Base-by-base conservation (phyloP, 2,113 vertebrate genomes). In the Glaucomys volans region DNA sequence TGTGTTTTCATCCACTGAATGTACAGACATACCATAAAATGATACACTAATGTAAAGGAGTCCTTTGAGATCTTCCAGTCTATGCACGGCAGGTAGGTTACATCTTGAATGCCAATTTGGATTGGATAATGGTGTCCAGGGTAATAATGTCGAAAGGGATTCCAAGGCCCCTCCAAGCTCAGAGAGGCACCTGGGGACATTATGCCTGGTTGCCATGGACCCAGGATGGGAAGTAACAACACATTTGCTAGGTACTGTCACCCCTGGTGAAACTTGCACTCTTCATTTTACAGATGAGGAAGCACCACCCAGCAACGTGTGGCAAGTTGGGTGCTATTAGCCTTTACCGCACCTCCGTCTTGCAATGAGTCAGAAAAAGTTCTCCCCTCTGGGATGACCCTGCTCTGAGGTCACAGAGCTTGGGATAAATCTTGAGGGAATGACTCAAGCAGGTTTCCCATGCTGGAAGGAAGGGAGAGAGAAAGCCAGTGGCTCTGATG, bases 1-100 rank as follows among this genome's bases (percentile, higher is more conserved):
- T 89, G 24, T 87, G 37, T 90, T 93, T 95, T 87, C 76, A 42
- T 81, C 66, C 44, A 12, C 30, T 95, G 83, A 18, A 0, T 87
- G 57, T 90, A 13, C 37, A 95, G 86, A 96, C 42, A 50, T 67
- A 66, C 92, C 84, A 85, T 82, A 35, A 44, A 81, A 93, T 94
- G 92, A 90, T 69, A 62, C 28, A 94, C 66, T 91, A 74, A 95
- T 87, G 42, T 86, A 74, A 85, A 97, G 90, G 75, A 37, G 81
- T 50, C 93, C 77, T 91, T 75, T 32, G 71, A 85, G 92, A 88
- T 40, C 3, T 26, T 77, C 59, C 69, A 44, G 12, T 75, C 81
- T 64, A 92, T 75, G 64, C 91, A 76, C 66, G 89, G 88, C 71
- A 57, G 64, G 79, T 75, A 90, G 88, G 92, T 87, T 92, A 8